Percentiles rank a stretch among this genome's conserved stretches.
Evolutionary conservation across 1,140 invertebrate genomes (phyloP).

Genomic region (Pogonomyrmex californicus): DNA sequence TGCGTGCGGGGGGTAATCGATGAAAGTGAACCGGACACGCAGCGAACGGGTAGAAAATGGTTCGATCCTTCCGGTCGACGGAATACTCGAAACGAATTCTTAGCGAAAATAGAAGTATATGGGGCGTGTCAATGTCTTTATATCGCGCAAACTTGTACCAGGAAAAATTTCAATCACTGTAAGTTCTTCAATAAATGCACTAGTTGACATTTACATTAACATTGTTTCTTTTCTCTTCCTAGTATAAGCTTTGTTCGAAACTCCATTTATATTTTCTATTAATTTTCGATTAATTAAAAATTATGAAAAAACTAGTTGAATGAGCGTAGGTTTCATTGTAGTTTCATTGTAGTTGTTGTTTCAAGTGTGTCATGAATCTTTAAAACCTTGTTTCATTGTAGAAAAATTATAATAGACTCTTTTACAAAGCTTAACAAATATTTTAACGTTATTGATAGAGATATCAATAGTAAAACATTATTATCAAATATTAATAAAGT

Average conservation of each 20-base stretch:
- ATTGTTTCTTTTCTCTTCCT: not conserved
- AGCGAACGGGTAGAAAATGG: conserved; percentile 58
- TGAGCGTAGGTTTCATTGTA: not conserved
- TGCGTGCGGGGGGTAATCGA: conserved; percentile 1
- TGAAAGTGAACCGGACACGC: conserved; percentile 19
- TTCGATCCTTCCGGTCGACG: conserved; percentile 58
- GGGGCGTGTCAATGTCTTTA: conserved; percentile 52
- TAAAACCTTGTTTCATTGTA: conserved; percentile 1
- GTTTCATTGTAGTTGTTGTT: not conserved
- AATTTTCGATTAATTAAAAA: not conserved
- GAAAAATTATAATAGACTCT: not conserved
- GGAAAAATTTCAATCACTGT: conserved; percentile 55
- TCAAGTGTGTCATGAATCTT: not conserved
- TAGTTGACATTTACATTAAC: conserved; percentile 19
- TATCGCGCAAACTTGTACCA: not conserved
- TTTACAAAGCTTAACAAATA: not conserved
- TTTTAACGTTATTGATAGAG: not conserved
- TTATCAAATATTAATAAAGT: not conserved
- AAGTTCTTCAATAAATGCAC: conserved; percentile 24
- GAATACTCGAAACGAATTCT: conserved; percentile 48
- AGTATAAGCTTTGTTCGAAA: not conserved
- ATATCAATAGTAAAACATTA: not conserved
- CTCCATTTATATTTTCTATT: not conserved
- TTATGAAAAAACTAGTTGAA: not conserved
- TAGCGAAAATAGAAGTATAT: conserved; percentile 53